Base-by-base conservation (phyloP, 2,888 invertebrate species). In the Margaritifera margaritifera region DNA sequence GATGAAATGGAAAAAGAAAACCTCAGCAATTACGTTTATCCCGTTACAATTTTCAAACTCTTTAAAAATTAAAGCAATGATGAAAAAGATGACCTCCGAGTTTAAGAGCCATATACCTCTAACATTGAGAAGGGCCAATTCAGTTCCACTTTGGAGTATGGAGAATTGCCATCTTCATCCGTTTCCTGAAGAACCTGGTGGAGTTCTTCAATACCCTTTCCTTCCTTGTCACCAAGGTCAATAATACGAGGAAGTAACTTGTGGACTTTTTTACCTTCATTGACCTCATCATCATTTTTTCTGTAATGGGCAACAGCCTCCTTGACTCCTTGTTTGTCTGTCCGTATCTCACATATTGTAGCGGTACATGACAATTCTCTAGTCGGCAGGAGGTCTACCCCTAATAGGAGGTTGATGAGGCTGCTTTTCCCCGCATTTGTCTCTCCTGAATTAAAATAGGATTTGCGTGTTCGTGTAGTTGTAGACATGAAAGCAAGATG, bases 51-150 rank as follows among this genome's bases (percentile, higher is more conserved):
- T 8, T 31, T 31, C 31, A 31, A n/a, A 2, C 31, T 31, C 8
- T 31, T 31, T 8, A 8, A 31, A 31, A 31, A 1, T 8, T 1
- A 31, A 31, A 8, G 6, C 31, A 31, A 31, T n/a, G 8, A 31
- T 31, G 8, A 31, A 6, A 31, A 8, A 31, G 8, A 8, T 31
- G 31, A 31, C 8, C 31, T 6, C 31, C 31, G 31, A 31, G 11
- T 31, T 31, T 31, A 31, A 31, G 31, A 31, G 31, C 31, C 31
- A 64, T 72, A 58, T 63, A 83, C 86, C 78, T 84, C 75, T 18
- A 84, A 66, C 71, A 83, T 78, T 25, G 79, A 79, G 50, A 84
- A 80, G 1, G 86, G 86, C 79, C 81, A 86, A 20, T 71, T 79
- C 25, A 86, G 68, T 58, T 83, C 80, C 6, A 86, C 78, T 56